Percentiles rank a stretch among this genome's conserved stretches.
Evolutionary conservation across 2,113 vertebrate species (phyloP).

Genomic region (Salminus brasiliensis): DNA sequence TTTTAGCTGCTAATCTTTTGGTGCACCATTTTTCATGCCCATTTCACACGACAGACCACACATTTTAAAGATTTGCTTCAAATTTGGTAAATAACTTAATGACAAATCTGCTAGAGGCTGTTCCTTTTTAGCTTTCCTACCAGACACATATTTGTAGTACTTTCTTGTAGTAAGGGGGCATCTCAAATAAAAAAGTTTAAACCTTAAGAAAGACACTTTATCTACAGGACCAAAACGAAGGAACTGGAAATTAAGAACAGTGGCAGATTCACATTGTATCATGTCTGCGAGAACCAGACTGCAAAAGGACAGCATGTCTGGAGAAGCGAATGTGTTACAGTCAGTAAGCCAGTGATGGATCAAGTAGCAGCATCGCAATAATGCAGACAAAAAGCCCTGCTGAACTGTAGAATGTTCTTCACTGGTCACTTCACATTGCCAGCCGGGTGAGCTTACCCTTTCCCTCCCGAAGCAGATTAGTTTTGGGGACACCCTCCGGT

Average conservation of each 20-base stretch:
- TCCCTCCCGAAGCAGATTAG: slow-evolving; percentile 57
- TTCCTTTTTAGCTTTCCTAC: background rate
- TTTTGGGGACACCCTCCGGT: slow-evolving; percentile 57
- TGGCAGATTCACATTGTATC: background rate
- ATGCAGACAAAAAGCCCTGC: slow-evolving; percentile 35
- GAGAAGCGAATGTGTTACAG: background rate
- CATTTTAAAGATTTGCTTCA: too few relatives aligned
- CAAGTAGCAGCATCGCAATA: slow-evolving; percentile 45
- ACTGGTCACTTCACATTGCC: slow-evolving; percentile 55
- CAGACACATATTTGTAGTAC: background rate
- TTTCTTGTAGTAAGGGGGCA: background rate
- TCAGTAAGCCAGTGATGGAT: slow-evolving; percentile 29
- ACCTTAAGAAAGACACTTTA: background rate
- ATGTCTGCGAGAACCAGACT: background rate
- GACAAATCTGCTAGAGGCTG: background rate
- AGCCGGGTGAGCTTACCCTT: slow-evolving; percentile 50
- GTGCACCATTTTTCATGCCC: too few relatives aligned
- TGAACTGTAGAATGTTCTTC: slow-evolving; percentile 50
- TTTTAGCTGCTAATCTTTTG: too few relatives aligned
- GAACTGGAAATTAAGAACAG: background rate
- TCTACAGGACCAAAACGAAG: too few relatives aligned
- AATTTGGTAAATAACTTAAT: too few relatives aligned
- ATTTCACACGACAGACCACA: too few relatives aligned
- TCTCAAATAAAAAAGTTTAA: background rate
- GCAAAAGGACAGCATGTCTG: slow-evolving; percentile 24